Evolutionary conservation across 2,797 vertebrate genomes (phyloP).

Genomic region (Tachyglossus aculeatus): DNA sequence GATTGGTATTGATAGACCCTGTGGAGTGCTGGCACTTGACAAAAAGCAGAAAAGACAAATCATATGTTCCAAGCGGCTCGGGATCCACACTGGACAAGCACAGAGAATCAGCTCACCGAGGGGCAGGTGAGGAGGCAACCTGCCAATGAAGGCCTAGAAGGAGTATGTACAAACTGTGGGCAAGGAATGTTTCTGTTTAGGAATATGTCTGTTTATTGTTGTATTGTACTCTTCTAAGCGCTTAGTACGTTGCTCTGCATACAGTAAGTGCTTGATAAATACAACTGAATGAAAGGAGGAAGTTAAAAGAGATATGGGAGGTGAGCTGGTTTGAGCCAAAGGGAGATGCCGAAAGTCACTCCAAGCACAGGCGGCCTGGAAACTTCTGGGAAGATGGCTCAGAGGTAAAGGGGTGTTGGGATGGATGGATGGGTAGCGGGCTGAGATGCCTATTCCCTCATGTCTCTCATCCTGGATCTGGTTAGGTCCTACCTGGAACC

Average conservation of each 20-base stretch:
- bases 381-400: too few relatives aligned
- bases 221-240: too few relatives aligned
- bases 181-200: too few relatives aligned
- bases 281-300: too few relatives aligned
- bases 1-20: not conserved
- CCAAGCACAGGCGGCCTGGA: fast-evolving
- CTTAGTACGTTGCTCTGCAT: too few relatives aligned
- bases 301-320: not conserved
- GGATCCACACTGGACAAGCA: not conserved
- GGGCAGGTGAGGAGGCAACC: fast-evolving
- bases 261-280: too few relatives aligned
- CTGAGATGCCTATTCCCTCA: too few relatives aligned
- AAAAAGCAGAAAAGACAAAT: not conserved
- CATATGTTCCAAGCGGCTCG: not conserved
- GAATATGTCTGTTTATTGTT: too few relatives aligned
- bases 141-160: not conserved
- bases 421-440: too few relatives aligned
- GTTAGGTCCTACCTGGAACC: too few relatives aligned
- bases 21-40: not conserved
- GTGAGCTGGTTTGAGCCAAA: not conserved
- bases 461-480: too few relatives aligned
- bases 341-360: fast-evolving
- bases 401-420: too few relatives aligned
- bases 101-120: not conserved
- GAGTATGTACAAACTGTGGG: not conserved